Evolutionary conservation across 1,140 invertebrate species (phyloP).

Genomic region (Hydropsyche tenuis): DNA sequence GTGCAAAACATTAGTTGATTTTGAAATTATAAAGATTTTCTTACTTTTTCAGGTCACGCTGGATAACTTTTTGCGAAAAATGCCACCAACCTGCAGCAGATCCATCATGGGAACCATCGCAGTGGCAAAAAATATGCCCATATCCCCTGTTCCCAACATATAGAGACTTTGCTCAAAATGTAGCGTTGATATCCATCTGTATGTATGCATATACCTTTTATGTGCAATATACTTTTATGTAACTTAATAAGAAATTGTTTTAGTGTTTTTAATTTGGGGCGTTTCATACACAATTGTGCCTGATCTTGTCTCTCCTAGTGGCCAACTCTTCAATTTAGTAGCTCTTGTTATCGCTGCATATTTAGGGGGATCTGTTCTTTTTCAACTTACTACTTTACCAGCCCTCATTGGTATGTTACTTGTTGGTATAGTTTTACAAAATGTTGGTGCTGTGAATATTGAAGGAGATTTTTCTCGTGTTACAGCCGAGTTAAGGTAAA

Average conservation of each 20-base stretch:
- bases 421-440: constrained; percentile 80
- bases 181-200: constrained; percentile 72
- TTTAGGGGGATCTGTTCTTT: constrained; percentile 80
- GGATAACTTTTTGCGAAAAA: constrained; percentile 73
- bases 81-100: constrained; percentile 71
- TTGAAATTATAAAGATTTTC: neutral
- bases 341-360: constrained; percentile 76
- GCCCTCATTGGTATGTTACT: constrained; percentile 87
- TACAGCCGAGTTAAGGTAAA: constrained; percentile 71
- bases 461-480: constrained; percentile 68
- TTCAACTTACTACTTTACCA: constrained; percentile 79
- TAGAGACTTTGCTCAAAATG: constrained; percentile 74
- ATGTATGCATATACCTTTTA: constrained; percentile 47
- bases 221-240: neutral
- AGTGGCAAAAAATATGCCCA: constrained; percentile 78
- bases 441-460: constrained; percentile 76
- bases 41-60: constrained; percentile 67
- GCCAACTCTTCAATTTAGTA: constrained; percentile 80
- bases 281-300: constrained; percentile 76
- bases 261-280: constrained; percentile 77
- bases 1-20: neutral
- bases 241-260: neutral
- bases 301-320: constrained; percentile 75
- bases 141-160: constrained; percentile 83
- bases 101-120: constrained; percentile 78